phyloP scores from a whole-genome alignment of 30 jellyfish, hydroid and myxozoan species.

The Rhopilema esculentum region DNA sequence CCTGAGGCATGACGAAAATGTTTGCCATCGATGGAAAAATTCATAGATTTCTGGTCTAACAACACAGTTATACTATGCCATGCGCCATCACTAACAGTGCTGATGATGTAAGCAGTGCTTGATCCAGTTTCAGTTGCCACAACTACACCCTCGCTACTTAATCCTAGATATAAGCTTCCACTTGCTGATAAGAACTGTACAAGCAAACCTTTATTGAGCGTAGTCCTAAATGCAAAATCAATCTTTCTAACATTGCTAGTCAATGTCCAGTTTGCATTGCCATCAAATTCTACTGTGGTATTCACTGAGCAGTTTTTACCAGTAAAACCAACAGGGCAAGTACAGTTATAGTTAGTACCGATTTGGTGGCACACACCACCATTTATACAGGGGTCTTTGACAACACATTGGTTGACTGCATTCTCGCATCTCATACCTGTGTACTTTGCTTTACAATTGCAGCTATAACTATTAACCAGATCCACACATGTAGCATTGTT shows the following conservation, averaged over 20 bases:
- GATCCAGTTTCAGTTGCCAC: conserved; percentile 9
- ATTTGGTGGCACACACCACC: conserved; percentile 33
- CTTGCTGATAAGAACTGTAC: conserved; percentile 1
- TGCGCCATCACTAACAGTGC: conserved; percentile 24
- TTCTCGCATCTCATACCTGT: conserved; percentile 9
- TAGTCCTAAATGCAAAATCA: conserved; percentile 41
- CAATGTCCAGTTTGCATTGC: conserved; percentile 43
- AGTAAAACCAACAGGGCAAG: conserved; percentile 53
- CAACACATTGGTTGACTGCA: conserved; percentile 54
- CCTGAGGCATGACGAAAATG: background rate
- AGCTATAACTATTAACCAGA: conserved; percentile 18
- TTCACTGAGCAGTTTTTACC: conserved; percentile 58
- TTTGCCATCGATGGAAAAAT: conserved; percentile 12
- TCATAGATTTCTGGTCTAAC: background rate
- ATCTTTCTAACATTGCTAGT: background rate
- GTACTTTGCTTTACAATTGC: conserved; percentile 60
- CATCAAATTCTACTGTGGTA: conserved; percentile 62
- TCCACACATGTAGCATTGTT: conserved; percentile 75
- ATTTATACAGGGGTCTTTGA: conserved; percentile 66
- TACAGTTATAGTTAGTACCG: conserved; percentile 47
- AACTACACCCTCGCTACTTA: conserved; percentile 21
- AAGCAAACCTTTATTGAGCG: conserved; percentile 54
- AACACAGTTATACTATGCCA: conserved; percentile 42
- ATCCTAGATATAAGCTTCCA: conserved; percentile 2
- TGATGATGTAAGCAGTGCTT: background rate